These are phyloP conservation scores for Theropithecus gelada DNA, from an alignment of 2,113 vertebrate species.

Conservation along the genomic window DNA sequence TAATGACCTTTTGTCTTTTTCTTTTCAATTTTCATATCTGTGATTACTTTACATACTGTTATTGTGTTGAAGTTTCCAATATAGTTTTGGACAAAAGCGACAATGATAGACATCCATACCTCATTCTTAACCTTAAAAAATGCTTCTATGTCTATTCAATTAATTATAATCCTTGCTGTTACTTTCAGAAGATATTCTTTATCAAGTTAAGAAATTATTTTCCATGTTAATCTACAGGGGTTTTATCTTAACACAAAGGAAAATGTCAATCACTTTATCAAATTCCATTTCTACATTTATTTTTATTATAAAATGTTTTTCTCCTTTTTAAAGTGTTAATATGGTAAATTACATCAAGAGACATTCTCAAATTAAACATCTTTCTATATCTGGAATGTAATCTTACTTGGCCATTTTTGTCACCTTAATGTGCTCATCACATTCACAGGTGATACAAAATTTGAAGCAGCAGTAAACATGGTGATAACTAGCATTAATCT, in stretches of 20 bases:
- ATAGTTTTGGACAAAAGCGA: not conserved
- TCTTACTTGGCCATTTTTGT: conserved; percentile 6
- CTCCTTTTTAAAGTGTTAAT: not conserved
- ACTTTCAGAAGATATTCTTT: not conserved
- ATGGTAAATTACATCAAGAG: not conserved
- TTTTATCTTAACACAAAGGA: not conserved
- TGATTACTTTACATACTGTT: not conserved
- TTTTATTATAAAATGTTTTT: conserved; percentile 15
- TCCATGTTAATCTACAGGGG: not conserved
- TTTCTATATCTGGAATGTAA: not conserved
- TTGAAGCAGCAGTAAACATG: not conserved
- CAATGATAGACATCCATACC: not conserved
- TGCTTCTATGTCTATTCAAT: not conserved
- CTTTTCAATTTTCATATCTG: not conserved
- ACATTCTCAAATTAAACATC: not conserved
- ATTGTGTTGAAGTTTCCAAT: not conserved
- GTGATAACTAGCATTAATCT: not conserved
- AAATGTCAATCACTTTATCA: not conserved
- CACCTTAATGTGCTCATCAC: not conserved
- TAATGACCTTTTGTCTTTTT: not conserved
- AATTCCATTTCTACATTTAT: not conserved
- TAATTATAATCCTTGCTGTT: not conserved
- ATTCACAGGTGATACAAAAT: not conserved
- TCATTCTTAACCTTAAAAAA: conserved; percentile 1
- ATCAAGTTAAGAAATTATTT: not conserved